Evolutionary conservation across 2,797 vertebrate genomes (phyloP).

Genomic region (Acanthopagrus latus): DNA sequence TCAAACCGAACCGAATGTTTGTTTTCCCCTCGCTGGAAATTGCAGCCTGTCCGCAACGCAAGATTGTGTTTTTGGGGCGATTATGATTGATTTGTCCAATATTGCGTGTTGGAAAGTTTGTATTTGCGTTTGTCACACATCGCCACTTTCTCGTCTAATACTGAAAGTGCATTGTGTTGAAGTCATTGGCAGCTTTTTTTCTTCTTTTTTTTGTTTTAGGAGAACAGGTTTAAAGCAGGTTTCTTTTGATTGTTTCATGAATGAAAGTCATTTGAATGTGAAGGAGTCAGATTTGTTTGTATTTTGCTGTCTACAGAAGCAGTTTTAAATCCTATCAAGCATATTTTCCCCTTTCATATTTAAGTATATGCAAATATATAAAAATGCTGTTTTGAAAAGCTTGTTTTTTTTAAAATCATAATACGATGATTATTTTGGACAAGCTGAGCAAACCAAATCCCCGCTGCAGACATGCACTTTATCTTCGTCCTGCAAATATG

Average conservation of each 20-base stretch:
- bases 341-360: not conserved
- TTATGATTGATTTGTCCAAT: conserved; percentile 55
- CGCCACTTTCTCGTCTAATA: not conserved
- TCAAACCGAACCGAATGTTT: conserved; percentile 49
- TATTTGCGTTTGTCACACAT: conserved; percentile 1
- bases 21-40: conserved; percentile 43
- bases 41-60: conserved; percentile 58
- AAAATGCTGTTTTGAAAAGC: not conserved
- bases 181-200: not conserved
- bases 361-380: not conserved
- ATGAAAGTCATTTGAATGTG: conserved; percentile 5
- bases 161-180: not conserved
- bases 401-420: not conserved
- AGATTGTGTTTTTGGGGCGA: conserved; percentile 21
- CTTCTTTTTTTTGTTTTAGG: too few relatives aligned
- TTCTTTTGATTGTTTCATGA: not conserved
- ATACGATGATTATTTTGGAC: conserved; percentile 7
- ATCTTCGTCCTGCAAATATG: conserved; percentile 37
- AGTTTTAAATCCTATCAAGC: not conserved
- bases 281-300: not conserved
- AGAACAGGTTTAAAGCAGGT: not conserved
- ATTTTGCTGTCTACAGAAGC: not conserved
- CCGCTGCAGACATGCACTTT: conserved; percentile 26
- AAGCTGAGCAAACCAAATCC: not conserved
- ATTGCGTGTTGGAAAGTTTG: conserved; percentile 45